Conservation (phyloP, 2,888 invertebrate genomes). For the Eulithis prunata region DNA sequence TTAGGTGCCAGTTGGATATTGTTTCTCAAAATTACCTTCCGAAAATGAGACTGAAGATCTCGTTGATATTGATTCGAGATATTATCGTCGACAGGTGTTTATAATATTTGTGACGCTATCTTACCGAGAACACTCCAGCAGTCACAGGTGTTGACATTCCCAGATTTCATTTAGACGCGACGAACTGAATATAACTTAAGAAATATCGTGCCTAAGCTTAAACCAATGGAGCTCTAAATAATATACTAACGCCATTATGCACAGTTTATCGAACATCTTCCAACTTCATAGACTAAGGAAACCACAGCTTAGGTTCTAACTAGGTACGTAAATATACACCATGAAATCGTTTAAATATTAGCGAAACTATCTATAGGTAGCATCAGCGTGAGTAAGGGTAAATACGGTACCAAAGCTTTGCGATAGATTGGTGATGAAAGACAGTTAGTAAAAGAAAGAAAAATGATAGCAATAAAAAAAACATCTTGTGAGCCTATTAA, state of each 20-base stretch:
- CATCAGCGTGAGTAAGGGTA: not conserved
- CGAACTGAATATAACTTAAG: conserved; percentile 11
- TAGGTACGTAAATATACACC: conserved; percentile 2
- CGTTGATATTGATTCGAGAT: conserved; percentile 8
- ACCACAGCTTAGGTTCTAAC: conserved; percentile 9
- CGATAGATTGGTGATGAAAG: no score
- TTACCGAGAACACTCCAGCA: not conserved
- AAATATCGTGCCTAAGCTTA: conserved; percentile 16
- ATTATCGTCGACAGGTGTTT: conserved; percentile 10
- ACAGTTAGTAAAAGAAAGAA: no score
- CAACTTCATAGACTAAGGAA: conserved; percentile 18
- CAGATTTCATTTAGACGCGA: conserved; percentile 3
- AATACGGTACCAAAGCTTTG: no score
- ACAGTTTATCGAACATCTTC: conserved; percentile 23
- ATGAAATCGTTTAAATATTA: not conserved
- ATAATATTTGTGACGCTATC: conserved; percentile 9
- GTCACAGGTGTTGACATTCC: conserved; percentile 5
- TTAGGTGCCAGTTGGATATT: conserved; percentile 4
- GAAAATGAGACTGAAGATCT: conserved; percentile 1
- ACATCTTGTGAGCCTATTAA: no score
- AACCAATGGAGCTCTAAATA: no score
- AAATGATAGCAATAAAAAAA: no score
- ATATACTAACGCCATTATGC: conserved; percentile 16
- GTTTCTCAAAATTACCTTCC: conserved; percentile 4
- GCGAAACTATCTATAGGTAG: not conserved